Evolutionary conservation across 2,888 invertebrate genomes (phyloP), one percentile per base, ranked within the genome.

Genomic region (Steinernema hermaphroditum): DNA sequence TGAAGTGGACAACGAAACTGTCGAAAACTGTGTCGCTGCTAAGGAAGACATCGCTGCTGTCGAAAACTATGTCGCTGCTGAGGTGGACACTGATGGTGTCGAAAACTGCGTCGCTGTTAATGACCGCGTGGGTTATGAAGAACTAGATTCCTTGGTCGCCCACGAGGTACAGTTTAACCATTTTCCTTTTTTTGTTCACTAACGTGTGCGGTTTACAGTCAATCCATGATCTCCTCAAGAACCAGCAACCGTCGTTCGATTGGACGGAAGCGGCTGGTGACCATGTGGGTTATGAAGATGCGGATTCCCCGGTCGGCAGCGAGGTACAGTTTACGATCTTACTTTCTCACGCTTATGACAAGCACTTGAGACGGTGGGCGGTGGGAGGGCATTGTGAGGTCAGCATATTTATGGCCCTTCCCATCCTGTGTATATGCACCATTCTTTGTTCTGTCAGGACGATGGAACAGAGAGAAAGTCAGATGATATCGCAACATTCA

Each of bases 401-500:
- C 24, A 27, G 12, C 54, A 54, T 54, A 54, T 24, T 24, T 22
- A 54, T 54, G 54, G 54, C 54, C 54, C 54, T n/a, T 24, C 54
- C 54, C 54, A 14, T 54, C 54, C 54, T 22, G 37, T n/a, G n/a
- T n/a, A n/a, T 4, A 37, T 37, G 37, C 12, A 12, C 19, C 54
- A 27, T 54, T 54, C 54, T 54, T 54, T 54, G 54, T 54, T 27
- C 54, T 54, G 54, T 54, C 54, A 27, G 12, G 6, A 37, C 37
- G 37, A 12, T 37, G 37, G n/a, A n/a, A n/a, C n/a, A 37, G 6
- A 37, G 37, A 37, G 12, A 37, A 37, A 37, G 37, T 37, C 54
- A 54, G 54, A 54, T 54, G 54, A 54, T 54, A 54, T 54, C 54
- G 54, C 54, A 54, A 54, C 54, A 54, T 54, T 46, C 46, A 19